Evolutionary conservation across 2,797 vertebrate species (phyloP).

Genomic region (Phoebastria nigripes): DNA sequence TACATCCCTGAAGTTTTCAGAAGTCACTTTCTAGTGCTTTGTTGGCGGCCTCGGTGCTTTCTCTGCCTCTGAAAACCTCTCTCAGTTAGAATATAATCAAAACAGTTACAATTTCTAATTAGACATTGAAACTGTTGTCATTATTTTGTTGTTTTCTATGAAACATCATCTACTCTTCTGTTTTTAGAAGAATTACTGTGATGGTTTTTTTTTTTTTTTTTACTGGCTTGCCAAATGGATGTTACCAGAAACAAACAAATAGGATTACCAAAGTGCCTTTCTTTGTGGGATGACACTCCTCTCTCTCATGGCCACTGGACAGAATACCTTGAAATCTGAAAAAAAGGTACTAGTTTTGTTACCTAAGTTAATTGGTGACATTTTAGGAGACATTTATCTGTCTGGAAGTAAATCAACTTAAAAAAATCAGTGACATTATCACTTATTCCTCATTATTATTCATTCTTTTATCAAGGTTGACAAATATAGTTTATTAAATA

Average conservation of each 20-base stretch:
- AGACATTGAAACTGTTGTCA: background rate
- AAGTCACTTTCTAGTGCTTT: background rate
- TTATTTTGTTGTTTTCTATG: background rate
- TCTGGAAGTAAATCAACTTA: background rate
- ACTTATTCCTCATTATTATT: background rate
- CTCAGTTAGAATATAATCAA: background rate
- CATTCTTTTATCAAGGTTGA: background rate
- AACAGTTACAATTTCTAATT: background rate
- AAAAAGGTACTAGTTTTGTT: background rate
- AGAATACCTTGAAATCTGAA: background rate
- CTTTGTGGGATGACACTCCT: background rate
- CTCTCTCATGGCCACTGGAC: background rate
- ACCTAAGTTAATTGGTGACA: background rate
- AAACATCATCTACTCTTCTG: background rate
- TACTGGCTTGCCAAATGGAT: background rate
- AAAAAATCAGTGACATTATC: background rate
- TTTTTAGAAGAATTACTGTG: background rate
- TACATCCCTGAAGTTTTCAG: background rate
- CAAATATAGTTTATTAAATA: background rate
- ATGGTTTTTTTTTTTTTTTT: background rate
- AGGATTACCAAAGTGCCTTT: background rate
- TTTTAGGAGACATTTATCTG: background rate
- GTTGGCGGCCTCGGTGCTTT: background rate
- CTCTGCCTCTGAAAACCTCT: background rate
- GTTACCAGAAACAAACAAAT: background rate